Evolutionary conservation across 2,888 invertebrate genomes (phyloP).

Genomic region (Melinaea menophilus): DNA sequence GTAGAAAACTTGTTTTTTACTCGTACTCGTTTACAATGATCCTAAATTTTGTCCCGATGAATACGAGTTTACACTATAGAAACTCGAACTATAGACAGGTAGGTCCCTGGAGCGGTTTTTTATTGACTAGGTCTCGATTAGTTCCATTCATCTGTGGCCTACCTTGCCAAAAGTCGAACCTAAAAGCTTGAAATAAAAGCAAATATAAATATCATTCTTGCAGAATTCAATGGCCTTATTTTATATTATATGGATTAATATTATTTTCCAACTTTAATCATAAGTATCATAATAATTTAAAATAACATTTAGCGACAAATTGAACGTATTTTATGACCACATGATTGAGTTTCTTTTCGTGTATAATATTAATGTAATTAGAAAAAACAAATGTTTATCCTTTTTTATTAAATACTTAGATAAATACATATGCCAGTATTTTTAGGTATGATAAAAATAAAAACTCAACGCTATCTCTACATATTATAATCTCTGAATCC

Average conservation of each 20-base stretch:
- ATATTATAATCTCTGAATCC: too few relatives aligned
- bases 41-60: neutral
- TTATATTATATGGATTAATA: neutral
- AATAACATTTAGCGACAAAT: too few relatives aligned
- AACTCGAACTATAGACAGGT: conserved; percentile 20
- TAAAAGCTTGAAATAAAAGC: conserved; percentile 11
- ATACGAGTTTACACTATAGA: conserved; percentile 16
- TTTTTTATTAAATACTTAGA: too few relatives aligned
- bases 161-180: conserved; percentile 32
- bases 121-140: conserved; percentile 37
- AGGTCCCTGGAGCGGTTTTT: conserved; percentile 26
- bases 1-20: neutral
- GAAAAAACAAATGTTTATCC: too few relatives aligned
- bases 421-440: too few relatives aligned
- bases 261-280: too few relatives aligned
- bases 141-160: conserved; percentile 36
- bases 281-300: too few relatives aligned
- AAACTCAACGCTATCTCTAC: too few relatives aligned
- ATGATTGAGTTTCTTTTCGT: too few relatives aligned
- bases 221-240: neutral
- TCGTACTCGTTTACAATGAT: neutral
- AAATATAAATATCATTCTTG: neutral
- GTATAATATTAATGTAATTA: too few relatives aligned
- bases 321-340: too few relatives aligned
- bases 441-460: too few relatives aligned